Percentiles rank a stretch among this genome's conserved stretches.
Evolutionary conservation across 2,888 invertebrate species (phyloP).

Genomic region (Trilocha varians): DNA sequence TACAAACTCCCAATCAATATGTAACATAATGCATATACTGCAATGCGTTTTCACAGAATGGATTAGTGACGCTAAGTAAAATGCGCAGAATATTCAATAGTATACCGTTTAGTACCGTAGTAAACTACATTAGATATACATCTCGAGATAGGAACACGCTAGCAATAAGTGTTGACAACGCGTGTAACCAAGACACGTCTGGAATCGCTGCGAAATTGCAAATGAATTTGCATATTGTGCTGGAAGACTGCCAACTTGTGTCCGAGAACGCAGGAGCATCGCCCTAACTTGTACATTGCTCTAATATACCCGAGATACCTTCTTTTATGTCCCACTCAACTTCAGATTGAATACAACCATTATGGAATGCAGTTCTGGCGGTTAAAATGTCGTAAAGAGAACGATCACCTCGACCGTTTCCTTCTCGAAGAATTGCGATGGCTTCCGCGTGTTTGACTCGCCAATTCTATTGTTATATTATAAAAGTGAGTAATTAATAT

Average conservation of each 20-base stretch:
- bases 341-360: not conserved
- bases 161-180: conserved; percentile 34
- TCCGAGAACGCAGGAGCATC: conserved; percentile 28
- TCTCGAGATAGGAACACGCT: conserved; percentile 12
- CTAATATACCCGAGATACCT: not conserved
- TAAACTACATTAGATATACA: not conserved
- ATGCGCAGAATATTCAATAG: not conserved
- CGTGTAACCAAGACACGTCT: conserved; percentile 27
- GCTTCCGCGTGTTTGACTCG: conserved; percentile 27
- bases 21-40: too few relatives aligned
- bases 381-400: conserved; percentile 15
- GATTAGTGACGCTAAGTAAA: too few relatives aligned
- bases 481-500: conserved; percentile 15
- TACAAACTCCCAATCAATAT: too few relatives aligned
- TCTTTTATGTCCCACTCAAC: not conserved
- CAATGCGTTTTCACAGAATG: too few relatives aligned
- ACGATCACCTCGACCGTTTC: conserved; percentile 18
- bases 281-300: conserved; percentile 17
- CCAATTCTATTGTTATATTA: conserved; percentile 32
- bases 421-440: conserved; percentile 10
- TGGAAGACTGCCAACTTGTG: conserved; percentile 46
- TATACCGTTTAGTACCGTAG: not conserved
- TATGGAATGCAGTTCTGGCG: not conserved
- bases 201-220: conserved; percentile 42
- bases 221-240: conserved; percentile 55